Percentiles rank a stretch among this genome's conserved stretches.
Evolutionary conservation across 2,797 vertebrate genomes (phyloP).

Genomic region (Limnodromus scolopaceus): DNA sequence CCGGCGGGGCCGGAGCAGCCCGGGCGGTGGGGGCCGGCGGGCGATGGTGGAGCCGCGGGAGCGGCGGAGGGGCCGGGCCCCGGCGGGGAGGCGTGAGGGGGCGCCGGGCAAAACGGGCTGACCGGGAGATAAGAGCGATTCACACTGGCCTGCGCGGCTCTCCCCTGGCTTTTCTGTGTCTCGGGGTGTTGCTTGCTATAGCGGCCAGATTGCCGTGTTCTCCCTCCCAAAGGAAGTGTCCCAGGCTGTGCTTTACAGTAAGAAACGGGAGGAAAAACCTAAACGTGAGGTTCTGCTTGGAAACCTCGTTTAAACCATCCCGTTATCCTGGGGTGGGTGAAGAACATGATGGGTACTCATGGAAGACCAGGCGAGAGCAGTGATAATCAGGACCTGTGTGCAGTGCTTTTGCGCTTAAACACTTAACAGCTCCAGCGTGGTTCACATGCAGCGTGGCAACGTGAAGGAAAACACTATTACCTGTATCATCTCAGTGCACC

Average conservation of each 20-base stretch:
- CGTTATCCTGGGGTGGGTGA: not conserved
- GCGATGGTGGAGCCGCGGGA: not conserved
- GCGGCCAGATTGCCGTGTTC: fast-evolving
- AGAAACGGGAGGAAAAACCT: not conserved
- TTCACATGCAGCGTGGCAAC: fast-evolving
- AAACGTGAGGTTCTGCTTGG: not conserved
- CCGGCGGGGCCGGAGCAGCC: not conserved
- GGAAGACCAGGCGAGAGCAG: not conserved
- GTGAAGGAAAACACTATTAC: not conserved
- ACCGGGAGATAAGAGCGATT: fast-evolving
- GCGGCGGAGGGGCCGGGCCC: not conserved
- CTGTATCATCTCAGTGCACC: not conserved
- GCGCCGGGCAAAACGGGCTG: not conserved
- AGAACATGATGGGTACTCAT: fast-evolving
- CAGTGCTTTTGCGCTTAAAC: not conserved
- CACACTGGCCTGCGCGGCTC: fast-evolving
- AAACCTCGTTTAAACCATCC: not conserved
- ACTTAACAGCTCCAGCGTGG: fast-evolving
- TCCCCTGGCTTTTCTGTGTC: fast-evolving
- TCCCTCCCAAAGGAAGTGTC: not conserved
- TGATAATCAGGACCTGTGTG: fast-evolving
- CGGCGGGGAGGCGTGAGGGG: not conserved
- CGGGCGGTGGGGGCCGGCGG: not conserved
- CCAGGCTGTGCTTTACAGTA: not conserved
- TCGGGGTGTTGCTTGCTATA: fast-evolving